Evolutionary conservation across 2,797 vertebrate species (phyloP).

Genomic region (Falco rusticolus): DNA sequence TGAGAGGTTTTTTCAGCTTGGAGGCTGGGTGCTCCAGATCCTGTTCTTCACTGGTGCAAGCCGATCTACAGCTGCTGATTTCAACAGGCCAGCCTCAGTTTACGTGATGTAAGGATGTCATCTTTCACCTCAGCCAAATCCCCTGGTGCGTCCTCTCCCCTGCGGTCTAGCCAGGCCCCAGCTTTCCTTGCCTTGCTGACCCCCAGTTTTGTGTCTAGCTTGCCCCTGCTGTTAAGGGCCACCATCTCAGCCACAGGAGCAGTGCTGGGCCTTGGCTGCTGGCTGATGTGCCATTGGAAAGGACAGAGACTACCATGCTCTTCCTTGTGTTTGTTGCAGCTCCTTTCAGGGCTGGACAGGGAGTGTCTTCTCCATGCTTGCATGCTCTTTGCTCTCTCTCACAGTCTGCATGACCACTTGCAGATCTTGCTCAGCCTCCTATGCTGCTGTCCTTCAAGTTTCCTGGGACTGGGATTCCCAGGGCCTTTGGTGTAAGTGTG

Average conservation of each 20-base stretch:
- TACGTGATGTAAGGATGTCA: background rate
- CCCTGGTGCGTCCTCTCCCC: background rate
- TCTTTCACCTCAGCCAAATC: background rate
- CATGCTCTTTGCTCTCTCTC: background rate
- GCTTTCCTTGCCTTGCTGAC: background rate
- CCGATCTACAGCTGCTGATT: background rate
- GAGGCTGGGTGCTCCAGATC: fast-evolving
- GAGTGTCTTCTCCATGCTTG: background rate
- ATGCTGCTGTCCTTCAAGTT: background rate
- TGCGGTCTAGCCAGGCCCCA: no score
- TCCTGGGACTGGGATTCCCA: background rate
- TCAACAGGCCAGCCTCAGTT: background rate
- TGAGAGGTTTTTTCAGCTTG: background rate
- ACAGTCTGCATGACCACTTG: background rate
- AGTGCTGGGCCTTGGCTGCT: background rate
- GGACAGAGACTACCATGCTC: background rate
- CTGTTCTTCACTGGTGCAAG: background rate
- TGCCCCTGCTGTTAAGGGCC: background rate
- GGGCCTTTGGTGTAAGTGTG: background rate
- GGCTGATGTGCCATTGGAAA: background rate
- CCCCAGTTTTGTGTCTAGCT: background rate
- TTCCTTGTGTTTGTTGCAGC: background rate
- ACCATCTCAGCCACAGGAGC: background rate
- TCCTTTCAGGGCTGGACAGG: background rate
- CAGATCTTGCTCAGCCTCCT: background rate